Percentiles rank a stretch among this genome's conserved stretches.
Conservation (phyloP, 1,140 invertebrate species). For the Zaprionus vittiger region DNA sequence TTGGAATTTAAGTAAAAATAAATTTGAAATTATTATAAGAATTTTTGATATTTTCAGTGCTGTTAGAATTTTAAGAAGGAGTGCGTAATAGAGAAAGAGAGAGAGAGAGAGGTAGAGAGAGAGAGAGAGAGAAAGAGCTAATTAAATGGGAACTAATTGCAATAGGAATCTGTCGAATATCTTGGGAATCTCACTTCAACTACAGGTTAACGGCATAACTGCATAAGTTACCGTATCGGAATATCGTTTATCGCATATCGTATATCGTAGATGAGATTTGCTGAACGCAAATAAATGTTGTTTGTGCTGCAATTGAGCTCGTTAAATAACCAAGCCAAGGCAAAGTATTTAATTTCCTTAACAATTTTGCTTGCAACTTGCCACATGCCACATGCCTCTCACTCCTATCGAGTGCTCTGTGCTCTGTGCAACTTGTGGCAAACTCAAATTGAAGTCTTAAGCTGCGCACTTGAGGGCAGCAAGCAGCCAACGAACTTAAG, state of each 20-base stretch:
- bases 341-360: slow-evolving; percentile 34
- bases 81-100: no score
- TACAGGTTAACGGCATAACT: background rate
- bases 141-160: background rate
- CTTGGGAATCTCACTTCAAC: background rate
- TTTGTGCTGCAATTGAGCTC: slow-evolving; percentile 27
- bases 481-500: slow-evolving; percentile 20
- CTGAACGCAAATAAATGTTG: slow-evolving; percentile 12
- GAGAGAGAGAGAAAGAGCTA: no score
- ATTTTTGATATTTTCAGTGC: no score
- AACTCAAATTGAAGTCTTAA: slow-evolving; percentile 44
- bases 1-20: no score
- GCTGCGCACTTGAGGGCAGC: slow-evolving; percentile 22
- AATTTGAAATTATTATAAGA: no score
- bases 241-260: background rate
- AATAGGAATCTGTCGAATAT: background rate
- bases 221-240: background rate
- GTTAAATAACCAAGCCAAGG: slow-evolving; percentile 12
- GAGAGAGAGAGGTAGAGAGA: no score
- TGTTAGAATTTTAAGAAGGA: no score
- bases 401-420: background rate
- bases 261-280: background rate
- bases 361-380: slow-evolving; percentile 11
- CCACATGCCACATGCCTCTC: background rate
- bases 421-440: slow-evolving; percentile 14